A percentile compares a stretch with the other conserved stretches of the same genome.
Evolutionary conservation across 1,140 invertebrate genomes (phyloP).

Genomic region (Pseudachorutes palmiensis): DNA sequence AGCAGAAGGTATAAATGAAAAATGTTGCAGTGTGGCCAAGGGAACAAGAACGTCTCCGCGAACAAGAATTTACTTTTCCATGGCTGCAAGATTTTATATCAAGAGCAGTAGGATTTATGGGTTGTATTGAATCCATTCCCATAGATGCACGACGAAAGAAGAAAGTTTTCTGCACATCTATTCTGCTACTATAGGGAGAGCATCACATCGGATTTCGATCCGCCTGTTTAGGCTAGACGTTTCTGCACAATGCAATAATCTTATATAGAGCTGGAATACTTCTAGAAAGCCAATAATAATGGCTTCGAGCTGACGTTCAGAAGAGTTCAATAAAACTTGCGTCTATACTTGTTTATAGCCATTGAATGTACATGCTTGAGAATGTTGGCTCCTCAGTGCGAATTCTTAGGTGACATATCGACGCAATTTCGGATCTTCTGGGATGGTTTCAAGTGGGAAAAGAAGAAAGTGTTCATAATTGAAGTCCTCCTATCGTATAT

Average conservation of each 20-base stretch:
- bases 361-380: too few relatives aligned
- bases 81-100: neutral
- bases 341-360: too few relatives aligned
- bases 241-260: neutral
- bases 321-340: neutral
- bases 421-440: neutral
- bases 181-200: neutral
- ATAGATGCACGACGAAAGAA: neutral
- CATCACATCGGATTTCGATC: neutral
- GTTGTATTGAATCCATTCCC: neutral
- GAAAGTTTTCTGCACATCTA: neutral
- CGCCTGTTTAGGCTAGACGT: neutral
- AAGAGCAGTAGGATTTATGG: neutral
- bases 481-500: neutral
- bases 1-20: too few relatives aligned
- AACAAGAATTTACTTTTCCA: neutral
- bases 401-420: neutral
- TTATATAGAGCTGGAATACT: conserved; percentile 2
- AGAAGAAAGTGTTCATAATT: neutral
- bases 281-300: neutral
- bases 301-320: neutral
- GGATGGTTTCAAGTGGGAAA: neutral
- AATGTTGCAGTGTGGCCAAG: too few relatives aligned
- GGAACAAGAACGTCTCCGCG: too few relatives aligned
- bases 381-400: neutral